Conservation (phyloP, 2,797 vertebrate species). For the Hydrophis major region DNA sequence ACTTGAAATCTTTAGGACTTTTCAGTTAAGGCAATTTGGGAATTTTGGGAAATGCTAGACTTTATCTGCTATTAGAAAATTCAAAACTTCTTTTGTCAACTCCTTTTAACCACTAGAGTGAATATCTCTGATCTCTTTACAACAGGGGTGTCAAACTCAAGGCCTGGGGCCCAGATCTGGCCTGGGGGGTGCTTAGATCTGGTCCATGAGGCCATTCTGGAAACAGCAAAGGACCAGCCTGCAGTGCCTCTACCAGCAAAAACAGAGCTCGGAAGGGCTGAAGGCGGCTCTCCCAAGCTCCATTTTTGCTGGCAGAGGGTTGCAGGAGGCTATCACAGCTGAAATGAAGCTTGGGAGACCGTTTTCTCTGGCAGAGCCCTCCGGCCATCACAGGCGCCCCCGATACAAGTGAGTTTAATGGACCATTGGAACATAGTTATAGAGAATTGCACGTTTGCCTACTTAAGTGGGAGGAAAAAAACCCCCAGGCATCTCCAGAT, state of each 20-base stretch:
- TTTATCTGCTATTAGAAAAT: not conserved
- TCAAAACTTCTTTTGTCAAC: not conserved
- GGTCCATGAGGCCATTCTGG: no score
- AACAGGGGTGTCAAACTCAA: not conserved
- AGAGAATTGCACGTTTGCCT: not conserved
- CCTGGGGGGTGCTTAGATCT: no score
- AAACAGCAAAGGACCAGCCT: no score
- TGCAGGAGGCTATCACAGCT: no score
- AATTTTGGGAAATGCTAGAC: not conserved
- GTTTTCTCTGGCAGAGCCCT: no score
- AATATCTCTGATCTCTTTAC: not conserved
- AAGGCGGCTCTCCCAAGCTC: no score
- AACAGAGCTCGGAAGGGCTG: no score
- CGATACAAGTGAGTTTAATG: not conserved
- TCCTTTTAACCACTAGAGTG: not conserved
- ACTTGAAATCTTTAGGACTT: not conserved
- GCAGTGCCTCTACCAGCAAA: no score
- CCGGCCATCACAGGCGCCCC: no score
- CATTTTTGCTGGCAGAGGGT: no score
- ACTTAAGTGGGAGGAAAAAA: not conserved
- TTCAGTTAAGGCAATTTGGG: not conserved
- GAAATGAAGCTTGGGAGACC: no score
- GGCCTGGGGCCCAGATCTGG: no score
- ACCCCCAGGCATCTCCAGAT: not conserved
- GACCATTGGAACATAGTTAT: not conserved